A percentile compares a stretch with the other conserved stretches of the same genome.
phyloP scores from a whole-genome alignment of 2,797 vertebrate species.

The Premnoplex brunnescens region DNA sequence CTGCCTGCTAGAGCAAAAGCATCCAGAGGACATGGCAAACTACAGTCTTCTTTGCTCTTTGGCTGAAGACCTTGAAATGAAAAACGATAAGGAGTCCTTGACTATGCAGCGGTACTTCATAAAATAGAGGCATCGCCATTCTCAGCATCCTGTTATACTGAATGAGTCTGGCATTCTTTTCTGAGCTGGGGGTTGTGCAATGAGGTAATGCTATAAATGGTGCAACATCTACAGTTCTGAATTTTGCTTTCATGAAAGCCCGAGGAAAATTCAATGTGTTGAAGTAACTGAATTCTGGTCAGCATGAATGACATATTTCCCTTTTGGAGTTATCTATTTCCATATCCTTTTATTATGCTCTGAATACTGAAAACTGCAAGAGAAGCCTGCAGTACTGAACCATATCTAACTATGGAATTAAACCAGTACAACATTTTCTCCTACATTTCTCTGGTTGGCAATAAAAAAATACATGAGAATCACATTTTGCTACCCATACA shows the following conservation, averaged over 20 bases:
- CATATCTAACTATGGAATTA: conserved; percentile 50
- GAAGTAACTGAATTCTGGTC: conserved; percentile 26
- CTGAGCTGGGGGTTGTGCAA: not conserved
- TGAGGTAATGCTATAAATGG: not conserved
- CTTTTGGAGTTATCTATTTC: conserved; percentile 52
- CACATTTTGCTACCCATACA: conserved; percentile 70
- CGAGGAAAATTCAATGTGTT: not conserved
- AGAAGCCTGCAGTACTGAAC: conserved; percentile 52
- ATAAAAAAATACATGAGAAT: conserved; percentile 68
- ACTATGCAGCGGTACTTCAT: not conserved
- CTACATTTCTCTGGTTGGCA: conserved; percentile 63
- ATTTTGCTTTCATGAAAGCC: not conserved
- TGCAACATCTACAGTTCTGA: not conserved
- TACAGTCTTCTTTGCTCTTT: not conserved
- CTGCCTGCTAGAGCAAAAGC: not conserved
- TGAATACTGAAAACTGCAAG: conserved; percentile 55
- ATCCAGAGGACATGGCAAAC: conserved; percentile 1
- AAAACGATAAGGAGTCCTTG: conserved; percentile 7
- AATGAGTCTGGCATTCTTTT: not conserved
- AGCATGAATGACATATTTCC: not conserved
- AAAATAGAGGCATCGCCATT: not conserved
- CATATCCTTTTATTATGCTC: conserved; percentile 71
- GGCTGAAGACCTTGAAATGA: conserved; percentile 47
- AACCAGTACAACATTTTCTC: conserved; percentile 54
- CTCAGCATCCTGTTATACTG: not conserved